Evolutionary conservation across 1,140 invertebrate genomes (phyloP), one percentile per base, ranked within the genome.

Genomic region (Camponotus floridanus): DNA sequence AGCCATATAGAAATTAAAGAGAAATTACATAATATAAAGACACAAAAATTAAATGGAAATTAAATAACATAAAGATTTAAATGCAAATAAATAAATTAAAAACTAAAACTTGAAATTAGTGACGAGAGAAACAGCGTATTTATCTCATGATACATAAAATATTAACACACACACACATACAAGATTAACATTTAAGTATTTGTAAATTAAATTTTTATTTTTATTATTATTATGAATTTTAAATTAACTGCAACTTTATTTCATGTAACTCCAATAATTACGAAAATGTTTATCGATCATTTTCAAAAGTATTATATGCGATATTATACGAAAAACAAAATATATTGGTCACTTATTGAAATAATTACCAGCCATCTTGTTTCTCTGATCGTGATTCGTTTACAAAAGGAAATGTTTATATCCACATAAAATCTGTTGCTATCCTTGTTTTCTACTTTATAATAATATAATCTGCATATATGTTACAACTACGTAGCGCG

Each of bases 351-450:
- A 13, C 13, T 48, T 48, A 11, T 48, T 18, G 0, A 48, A 3
- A 48, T 48, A 71, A 26, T 36, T 45, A 21, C 26, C 26, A 48
- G 39, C n/a, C 8, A 61, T 31, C 45, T 57, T 26, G 6, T 76
- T n/a, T 71, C 74, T 76, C 74, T 62, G 79, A 88, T 74, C 70
- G 71, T 65, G 70, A 33, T 71, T 86, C 80, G 62, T 81, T 67
- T 33, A 45, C 67, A 85, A 42, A 70, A 67, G 81, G 84, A 76
- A 76, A 67, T 45, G 80, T 7, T 45, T 39, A 48, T 45, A 21
- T 48, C 7, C 55, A 31, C 55, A 36, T 39, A 45, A 61, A 26
- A 83, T 26, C 62, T 13, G 39, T 26, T 61, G 51, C 39, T 61
- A 33, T 55, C 3, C 45, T 26, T 61, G 68, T 73, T 57, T 21